A percentile compares a stretch with the other conserved stretches of the same genome.
These are phyloP conservation scores for Ecliptopera silaceata DNA, from an alignment of 2,888 invertebrate species.

Conservation along the genomic window DNA sequence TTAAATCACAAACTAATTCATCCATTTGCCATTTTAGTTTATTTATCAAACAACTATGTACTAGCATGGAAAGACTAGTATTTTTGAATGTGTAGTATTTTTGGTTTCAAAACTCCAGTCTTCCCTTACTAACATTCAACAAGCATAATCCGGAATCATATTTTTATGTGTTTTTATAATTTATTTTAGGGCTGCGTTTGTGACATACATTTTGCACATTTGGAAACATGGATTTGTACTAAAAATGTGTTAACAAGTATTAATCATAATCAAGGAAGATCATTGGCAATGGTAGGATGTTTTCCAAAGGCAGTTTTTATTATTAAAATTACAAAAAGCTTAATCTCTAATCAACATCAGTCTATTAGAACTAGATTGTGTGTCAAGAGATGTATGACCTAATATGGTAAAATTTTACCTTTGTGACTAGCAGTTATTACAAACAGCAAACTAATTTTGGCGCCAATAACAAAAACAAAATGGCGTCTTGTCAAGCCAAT, in stretches of 20 bases:
- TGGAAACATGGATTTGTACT: background rate
- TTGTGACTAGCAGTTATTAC: background rate
- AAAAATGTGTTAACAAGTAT: background rate
- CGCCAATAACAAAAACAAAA: slow-evolving; percentile 1
- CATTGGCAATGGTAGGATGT: background rate
- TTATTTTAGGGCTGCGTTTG: too few species aligned
- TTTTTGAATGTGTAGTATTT: too few species aligned
- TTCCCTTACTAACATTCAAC: too few species aligned
- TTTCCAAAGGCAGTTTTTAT: slow-evolving; percentile 20
- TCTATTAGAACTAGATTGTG: slow-evolving; percentile 38
- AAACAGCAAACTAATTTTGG: background rate
- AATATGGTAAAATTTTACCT: slow-evolving; percentile 7
- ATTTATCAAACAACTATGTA: too few species aligned
- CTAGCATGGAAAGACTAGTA: too few species aligned
- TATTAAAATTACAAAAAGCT: slow-evolving; percentile 43
- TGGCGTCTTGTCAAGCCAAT: background rate
- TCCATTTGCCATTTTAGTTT: too few species aligned
- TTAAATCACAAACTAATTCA: background rate
- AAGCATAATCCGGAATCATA: too few species aligned
- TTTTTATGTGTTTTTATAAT: too few species aligned
- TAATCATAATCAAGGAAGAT: background rate
- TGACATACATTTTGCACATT: too few species aligned
- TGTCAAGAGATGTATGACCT: slow-evolving; percentile 30
- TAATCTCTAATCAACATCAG: slow-evolving; percentile 40
- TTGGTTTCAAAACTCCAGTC: too few species aligned